Evolutionary conservation across 2,113 vertebrate genomes (phyloP).

Genomic region (Neotragus pygmaeus): DNA sequence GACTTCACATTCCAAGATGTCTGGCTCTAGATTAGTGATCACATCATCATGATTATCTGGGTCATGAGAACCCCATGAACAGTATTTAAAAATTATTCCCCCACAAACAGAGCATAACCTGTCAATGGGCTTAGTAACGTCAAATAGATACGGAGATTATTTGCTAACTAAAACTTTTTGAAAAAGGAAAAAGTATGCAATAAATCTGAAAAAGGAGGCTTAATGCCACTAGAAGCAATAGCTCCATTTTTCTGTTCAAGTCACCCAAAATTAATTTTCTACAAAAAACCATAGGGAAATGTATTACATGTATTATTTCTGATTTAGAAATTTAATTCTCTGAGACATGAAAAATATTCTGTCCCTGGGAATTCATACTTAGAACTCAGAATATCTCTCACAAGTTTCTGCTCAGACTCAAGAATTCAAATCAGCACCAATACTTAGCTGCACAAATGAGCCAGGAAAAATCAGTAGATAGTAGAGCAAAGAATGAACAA

Average conservation of each 20-base stretch:
- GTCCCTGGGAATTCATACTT: conserved; percentile 16
- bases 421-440: conserved; percentile 32
- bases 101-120: neutral
- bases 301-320: conserved; percentile 3
- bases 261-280: conserved; percentile 35
- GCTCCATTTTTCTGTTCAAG: conserved; percentile 8
- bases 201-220: conserved; percentile 35
- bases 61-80: no score
- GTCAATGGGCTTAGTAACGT: conserved; percentile 1
- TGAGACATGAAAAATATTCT: neutral
- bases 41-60: no score
- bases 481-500: conserved; percentile 36
- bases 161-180: conserved; percentile 42
- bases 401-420: conserved; percentile 33
- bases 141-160: conserved; percentile 21
- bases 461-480: neutral
- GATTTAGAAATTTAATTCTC: conserved; percentile 19
- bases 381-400: conserved; percentile 26
- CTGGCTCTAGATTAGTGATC: no score
- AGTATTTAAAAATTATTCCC: conserved; percentile 56
- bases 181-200: conserved; percentile 12
- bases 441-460: neutral
- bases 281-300: conserved; percentile 25
- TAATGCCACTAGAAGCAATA: neutral
- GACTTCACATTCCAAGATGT: no score